Evolutionary conservation across 2,888 invertebrate genomes (phyloP).

Genomic region (Meliscaeva auricollis): DNA sequence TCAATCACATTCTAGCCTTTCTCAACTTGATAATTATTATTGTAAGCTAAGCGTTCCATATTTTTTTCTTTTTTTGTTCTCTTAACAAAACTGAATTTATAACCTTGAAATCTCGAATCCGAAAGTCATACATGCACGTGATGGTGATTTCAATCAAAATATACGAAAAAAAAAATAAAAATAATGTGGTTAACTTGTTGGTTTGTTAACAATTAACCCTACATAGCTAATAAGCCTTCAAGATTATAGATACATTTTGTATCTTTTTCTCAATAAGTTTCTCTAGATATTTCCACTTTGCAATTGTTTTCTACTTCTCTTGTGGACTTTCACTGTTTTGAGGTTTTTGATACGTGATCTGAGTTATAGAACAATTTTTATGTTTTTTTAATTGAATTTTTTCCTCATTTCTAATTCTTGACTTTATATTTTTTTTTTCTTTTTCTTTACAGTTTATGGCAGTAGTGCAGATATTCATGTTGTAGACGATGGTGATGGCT

Average conservation of each 20-base stretch:
- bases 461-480: constrained; percentile 85
- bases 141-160: constrained; percentile 46
- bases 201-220: constrained; percentile 58
- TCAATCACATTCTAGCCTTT: constrained; percentile 9
- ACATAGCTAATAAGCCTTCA: constrained; percentile 47
- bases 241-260: too few species aligned
- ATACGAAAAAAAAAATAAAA: constrained; percentile 20
- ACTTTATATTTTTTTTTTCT: constrained; percentile 15
- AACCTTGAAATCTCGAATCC: constrained; percentile 66
- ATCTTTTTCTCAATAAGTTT: constrained; percentile 59
- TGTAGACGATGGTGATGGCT: constrained; percentile 89
- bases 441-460: constrained; percentile 82
- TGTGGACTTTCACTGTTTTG: constrained; percentile 63
- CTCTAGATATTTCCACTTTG: constrained; percentile 23
- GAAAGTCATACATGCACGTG: constrained; percentile 58
- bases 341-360: constrained; percentile 52
- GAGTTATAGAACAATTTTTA: constrained; percentile 47
- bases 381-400: constrained; percentile 13
- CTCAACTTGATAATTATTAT: constrained; percentile 18
- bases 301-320: constrained; percentile 34
- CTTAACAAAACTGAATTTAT: neutral
- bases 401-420: constrained; percentile 47
- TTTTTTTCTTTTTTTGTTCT: neutral
- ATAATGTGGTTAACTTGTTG: constrained; percentile 35
- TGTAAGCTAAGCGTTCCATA: constrained; percentile 31